A percentile compares a stretch with the other conserved stretches of the same genome.
These are phyloP conservation scores for Leptodactylus fuscus DNA, from an alignment of 2,113 vertebrate genomes.

Conservation along the genomic window DNA sequence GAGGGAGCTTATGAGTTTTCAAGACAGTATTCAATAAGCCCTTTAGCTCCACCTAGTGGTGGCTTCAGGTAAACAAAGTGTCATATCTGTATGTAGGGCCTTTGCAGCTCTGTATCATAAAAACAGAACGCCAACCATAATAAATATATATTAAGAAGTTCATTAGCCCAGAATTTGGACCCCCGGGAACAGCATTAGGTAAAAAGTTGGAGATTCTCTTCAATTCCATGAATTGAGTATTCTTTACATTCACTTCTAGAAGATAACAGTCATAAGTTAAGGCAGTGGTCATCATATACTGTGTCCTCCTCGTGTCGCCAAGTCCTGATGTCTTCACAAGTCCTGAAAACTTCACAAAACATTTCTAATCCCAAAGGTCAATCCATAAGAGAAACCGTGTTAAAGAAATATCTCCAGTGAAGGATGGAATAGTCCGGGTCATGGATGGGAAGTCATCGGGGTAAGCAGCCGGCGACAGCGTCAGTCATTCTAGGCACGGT, in stretches of 20 bases:
- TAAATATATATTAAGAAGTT: background rate
- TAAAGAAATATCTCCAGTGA: background rate
- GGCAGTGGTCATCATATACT: background rate
- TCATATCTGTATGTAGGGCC: too few species aligned
- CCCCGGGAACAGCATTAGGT: too few species aligned
- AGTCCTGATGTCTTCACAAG: background rate
- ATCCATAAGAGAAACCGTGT: background rate
- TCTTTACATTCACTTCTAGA: too few species aligned
- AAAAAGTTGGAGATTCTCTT: too few species aligned
- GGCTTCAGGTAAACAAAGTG: too few species aligned
- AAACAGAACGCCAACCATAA: too few species aligned
- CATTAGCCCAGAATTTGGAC: background rate
- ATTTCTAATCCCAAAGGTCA: background rate
- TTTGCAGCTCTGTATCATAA: too few species aligned
- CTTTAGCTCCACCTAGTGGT: too few species aligned
- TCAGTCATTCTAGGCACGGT: conserved; percentile 70
- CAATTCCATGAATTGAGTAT: too few species aligned
- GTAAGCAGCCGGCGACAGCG: conserved; percentile 71
- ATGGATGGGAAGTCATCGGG: conserved; percentile 70
- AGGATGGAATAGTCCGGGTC: background rate
- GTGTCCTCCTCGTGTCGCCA: background rate
- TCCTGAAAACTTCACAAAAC: background rate
- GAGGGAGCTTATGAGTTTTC: too few species aligned
- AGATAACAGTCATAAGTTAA: conserved; percentile 11
- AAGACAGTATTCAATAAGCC: too few species aligned